Evolutionary conservation across 2,888 invertebrate species (phyloP).

Genomic region (Phaedon cochleariae): DNA sequence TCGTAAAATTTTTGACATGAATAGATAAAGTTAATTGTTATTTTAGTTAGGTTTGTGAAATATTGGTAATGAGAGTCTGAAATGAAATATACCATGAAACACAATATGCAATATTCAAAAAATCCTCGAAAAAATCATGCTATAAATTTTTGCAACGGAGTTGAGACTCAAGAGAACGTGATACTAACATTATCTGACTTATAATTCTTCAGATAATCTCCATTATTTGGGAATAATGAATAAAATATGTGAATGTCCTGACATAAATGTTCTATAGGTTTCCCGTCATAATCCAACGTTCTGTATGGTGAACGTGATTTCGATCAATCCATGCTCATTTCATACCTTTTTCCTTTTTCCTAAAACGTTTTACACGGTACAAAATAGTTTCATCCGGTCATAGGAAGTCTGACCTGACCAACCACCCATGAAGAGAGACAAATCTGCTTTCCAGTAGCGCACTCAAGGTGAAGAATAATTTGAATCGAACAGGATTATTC

Average conservation of each 20-base stretch:
- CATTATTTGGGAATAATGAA: not conserved
- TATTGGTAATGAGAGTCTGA: no score
- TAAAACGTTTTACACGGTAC: not conserved
- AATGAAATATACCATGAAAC: no score
- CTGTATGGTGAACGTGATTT: not conserved
- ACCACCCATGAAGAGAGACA: constrained; percentile 20
- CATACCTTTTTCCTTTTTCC: not conserved
- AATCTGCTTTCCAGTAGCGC: not conserved
- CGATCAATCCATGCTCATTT: not conserved
- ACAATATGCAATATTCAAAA: no score
- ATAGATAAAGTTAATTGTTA: no score
- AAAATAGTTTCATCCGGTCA: constrained; percentile 10
- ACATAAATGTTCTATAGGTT: not conserved
- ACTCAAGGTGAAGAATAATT: not conserved
- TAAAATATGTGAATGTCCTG: not conserved
- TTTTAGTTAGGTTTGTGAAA: no score
- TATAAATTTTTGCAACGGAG: no score
- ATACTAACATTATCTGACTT: no score
- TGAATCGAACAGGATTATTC: no score
- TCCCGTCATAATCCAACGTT: not conserved
- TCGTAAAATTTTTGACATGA: no score
- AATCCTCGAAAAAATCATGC: no score
- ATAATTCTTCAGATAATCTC: no score
- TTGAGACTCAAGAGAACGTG: no score
- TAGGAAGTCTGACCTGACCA: constrained; percentile 16